These are phyloP conservation scores for Holothuria glaberrima DNA, from an alignment of 35 echinoderm and acorn worm genomes.

Conservation along the genomic window DNA sequence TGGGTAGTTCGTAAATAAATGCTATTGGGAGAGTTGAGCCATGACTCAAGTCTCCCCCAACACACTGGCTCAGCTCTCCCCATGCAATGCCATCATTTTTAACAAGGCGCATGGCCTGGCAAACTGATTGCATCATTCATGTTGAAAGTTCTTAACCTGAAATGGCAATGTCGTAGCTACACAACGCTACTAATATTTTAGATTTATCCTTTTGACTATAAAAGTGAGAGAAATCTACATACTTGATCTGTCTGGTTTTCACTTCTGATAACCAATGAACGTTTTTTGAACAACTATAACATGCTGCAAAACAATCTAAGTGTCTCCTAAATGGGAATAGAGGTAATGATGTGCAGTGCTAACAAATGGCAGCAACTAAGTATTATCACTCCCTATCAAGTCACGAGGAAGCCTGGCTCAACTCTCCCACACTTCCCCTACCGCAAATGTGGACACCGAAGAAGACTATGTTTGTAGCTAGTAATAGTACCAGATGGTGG, in stretches of 20 bases:
- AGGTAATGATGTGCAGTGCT: no score
- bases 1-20: not conserved
- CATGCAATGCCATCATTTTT: not conserved
- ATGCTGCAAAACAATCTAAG: no score
- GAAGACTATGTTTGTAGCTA: no score
- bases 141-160: constrained; percentile 3
- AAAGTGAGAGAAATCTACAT: constrained; percentile 12
- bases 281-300: not conserved
- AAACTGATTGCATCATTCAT: constrained; percentile 22
- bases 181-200: not conserved
- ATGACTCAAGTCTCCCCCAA: not conserved
- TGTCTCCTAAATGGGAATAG: not conserved
- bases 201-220: constrained; percentile 7
- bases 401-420: no score
- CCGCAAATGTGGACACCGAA: no score
- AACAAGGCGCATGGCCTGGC: not conserved
- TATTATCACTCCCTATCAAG: no score
- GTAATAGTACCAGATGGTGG: no score
- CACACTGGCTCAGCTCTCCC: constrained; percentile 19
- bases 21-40: constrained; percentile 37
- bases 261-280: constrained; percentile 19
- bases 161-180: not conserved
- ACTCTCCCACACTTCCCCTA: no score
- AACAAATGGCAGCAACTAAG: no score
- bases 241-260: constrained; percentile 30